These are phyloP conservation scores for Chelonoidis abingdonii DNA, from an alignment of 2,113 vertebrate species.

Conservation along the genomic window DNA sequence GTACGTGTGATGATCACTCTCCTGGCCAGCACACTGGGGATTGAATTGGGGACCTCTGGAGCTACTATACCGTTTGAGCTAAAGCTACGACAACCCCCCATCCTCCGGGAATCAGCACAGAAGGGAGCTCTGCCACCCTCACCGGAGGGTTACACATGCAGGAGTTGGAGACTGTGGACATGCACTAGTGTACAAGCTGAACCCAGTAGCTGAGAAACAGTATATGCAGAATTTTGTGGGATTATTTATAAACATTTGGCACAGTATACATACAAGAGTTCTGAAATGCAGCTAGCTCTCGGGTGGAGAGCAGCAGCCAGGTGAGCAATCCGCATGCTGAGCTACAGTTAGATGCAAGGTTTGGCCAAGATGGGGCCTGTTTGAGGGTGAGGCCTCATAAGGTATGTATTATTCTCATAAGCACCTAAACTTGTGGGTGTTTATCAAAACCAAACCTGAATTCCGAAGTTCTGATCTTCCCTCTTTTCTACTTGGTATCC, in stretches of 20 bases:
- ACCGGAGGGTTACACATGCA: too few species aligned
- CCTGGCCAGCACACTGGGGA: background rate
- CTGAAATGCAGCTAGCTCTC: background rate
- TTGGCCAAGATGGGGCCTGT: background rate
- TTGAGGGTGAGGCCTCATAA: background rate
- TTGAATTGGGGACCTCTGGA: background rate
- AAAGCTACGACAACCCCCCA: background rate
- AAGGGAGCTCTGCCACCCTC: background rate
- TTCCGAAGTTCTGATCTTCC: background rate
- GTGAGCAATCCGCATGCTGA: background rate
- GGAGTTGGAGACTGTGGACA: too few species aligned
- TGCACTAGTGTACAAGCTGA: background rate
- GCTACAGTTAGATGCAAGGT: rapidly evolving
- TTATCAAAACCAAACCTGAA: background rate
- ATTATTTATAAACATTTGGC: too few species aligned
- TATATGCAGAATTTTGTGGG: too few species aligned
- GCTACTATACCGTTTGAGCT: background rate
- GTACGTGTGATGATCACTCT: background rate
- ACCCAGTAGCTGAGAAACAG: too few species aligned
- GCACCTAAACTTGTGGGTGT: background rate
- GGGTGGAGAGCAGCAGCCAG: background rate
- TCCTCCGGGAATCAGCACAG: background rate
- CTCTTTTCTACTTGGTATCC: background rate
- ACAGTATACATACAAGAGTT: background rate
- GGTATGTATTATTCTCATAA: background rate